Base-by-base conservation (phyloP, 1,140 invertebrate genomes). In the Himalopsyche phryganea region DNA sequence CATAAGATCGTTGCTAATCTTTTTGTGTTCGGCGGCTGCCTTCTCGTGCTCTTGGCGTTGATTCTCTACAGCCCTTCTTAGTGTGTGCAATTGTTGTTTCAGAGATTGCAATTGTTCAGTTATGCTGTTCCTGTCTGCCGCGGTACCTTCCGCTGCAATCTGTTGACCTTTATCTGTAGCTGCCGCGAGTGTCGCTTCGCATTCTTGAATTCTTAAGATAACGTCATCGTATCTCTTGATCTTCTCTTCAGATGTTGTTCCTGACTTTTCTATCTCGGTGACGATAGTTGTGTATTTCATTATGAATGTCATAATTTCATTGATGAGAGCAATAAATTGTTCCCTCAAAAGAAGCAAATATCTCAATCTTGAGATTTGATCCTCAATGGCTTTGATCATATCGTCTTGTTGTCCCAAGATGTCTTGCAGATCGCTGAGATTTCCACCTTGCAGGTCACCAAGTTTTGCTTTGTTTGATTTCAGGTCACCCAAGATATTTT, bases 151-250 rank as follows among this genome's bases (percentile, higher is more conserved):
- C 1, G 86, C 84, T 6, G 90, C 89, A 18, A 97, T 94, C 69
- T 92, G 90, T 68, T 92, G 89, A 1, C 92, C 94, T 74, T 95
- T 96, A 66, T 96, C 93, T 15, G 85, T 87, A 0, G 93, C 91
- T 15, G 88, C 85, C 0, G 90, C 88, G 6, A 96, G 71, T 7
- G 88, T 78, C n/a, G 90, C 92, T 70, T 96, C 92, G 69, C 89
- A 92, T 67, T 91, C 88, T 73, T 92, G 90, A 41, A 92, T 92
- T 67, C 91, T 91, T 0, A 83, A 68, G 61, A 91, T 90, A 0
- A 89, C 85, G 64, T 92, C 88, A 69, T 94, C 87, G 64, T 94
- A 96, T 56, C 86, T 85, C 63, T 90, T 88, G 36, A 97, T 91
- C 69, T 94, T 94, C 32, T 94, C 91, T 69, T 92, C 85, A 3